Conservation (phyloP, 2,888 invertebrate species). For the Trichogramma dendrolimi region DNA sequence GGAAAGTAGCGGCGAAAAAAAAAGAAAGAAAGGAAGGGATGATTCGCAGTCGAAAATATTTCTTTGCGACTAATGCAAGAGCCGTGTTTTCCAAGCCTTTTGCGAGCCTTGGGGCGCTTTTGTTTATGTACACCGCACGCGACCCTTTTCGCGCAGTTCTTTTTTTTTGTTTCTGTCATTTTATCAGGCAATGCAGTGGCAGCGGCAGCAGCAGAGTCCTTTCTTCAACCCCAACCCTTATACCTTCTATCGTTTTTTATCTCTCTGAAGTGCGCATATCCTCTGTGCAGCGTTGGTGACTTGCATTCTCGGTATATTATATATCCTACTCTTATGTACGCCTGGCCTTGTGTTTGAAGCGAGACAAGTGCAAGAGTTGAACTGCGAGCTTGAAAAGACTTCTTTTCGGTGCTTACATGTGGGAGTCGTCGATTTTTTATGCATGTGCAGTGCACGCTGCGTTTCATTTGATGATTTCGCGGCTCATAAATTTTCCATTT, state of each 20-base stretch:
- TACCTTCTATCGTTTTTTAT: conserved; percentile 2
- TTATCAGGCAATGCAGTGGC: background rate
- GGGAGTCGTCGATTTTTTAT: too few species aligned
- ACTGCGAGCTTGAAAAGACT: too few species aligned
- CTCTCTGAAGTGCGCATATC: background rate
- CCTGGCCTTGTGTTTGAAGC: too few species aligned
- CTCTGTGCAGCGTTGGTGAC: too few species aligned
- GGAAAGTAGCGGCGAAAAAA: background rate
- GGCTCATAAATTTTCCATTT: too few species aligned
- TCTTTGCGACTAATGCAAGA: conserved; percentile 49
- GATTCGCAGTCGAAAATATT: conserved; percentile 43
- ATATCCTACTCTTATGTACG: too few species aligned
- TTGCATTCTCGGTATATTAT: too few species aligned
- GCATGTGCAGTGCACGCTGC: too few species aligned
- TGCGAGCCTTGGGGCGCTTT: background rate
- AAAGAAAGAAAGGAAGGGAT: background rate
- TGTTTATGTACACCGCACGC: conserved; percentile 9
- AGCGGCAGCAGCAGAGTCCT: too few species aligned
- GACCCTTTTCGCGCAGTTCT: conserved; percentile 6
- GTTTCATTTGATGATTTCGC: too few species aligned
- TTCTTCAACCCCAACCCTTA: background rate
- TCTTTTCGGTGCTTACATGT: too few species aligned
- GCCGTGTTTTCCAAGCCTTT: conserved; percentile 40
- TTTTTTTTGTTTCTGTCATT: background rate
- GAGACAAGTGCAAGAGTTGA: too few species aligned